A percentile compares a stretch with the other conserved stretches of the same genome.
phyloP scores from a whole-genome alignment of 2,888 invertebrate species.

The Hypsopygia costalis region DNA sequence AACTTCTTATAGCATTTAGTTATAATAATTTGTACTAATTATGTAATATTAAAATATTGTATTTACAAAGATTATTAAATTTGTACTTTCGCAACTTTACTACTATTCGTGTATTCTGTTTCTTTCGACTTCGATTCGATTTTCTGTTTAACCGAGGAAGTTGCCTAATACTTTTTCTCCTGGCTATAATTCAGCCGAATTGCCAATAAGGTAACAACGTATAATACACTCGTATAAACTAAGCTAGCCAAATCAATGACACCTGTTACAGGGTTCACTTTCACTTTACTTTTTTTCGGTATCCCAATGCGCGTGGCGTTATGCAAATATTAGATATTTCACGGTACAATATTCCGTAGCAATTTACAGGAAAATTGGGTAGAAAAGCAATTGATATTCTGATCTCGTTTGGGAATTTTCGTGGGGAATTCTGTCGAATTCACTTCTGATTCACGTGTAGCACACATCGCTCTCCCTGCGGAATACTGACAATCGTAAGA shows the following conservation, averaged over 20 bases:
- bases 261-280: constrained; percentile 62
- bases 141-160: too few relatives aligned
- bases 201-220: constrained; percentile 14
- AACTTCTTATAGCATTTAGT: too few relatives aligned
- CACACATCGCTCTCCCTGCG: constrained; percentile 15
- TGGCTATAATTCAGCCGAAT: constrained; percentile 6
- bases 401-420: constrained; percentile 68
- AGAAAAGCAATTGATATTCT: constrained; percentile 71
- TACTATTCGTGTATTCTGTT: too few relatives aligned
- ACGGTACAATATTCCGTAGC: constrained; percentile 63
- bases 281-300: constrained; percentile 59
- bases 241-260: constrained; percentile 54
- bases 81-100: too few relatives aligned
- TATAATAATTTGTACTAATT: too few relatives aligned
- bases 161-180: neutral
- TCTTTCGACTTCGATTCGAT: too few relatives aligned
- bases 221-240: constrained; percentile 25
- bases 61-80: too few relatives aligned
- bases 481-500: constrained; percentile 19
- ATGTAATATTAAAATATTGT: too few relatives aligned
- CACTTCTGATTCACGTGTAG: constrained; percentile 45
- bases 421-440: constrained; percentile 51
- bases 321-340: constrained; percentile 65
- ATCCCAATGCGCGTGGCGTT: constrained; percentile 43
- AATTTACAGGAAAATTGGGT: constrained; percentile 71